Base-by-base conservation (phyloP, 2,113 vertebrate species). In the Ptilonorhynchus violaceus region DNA sequence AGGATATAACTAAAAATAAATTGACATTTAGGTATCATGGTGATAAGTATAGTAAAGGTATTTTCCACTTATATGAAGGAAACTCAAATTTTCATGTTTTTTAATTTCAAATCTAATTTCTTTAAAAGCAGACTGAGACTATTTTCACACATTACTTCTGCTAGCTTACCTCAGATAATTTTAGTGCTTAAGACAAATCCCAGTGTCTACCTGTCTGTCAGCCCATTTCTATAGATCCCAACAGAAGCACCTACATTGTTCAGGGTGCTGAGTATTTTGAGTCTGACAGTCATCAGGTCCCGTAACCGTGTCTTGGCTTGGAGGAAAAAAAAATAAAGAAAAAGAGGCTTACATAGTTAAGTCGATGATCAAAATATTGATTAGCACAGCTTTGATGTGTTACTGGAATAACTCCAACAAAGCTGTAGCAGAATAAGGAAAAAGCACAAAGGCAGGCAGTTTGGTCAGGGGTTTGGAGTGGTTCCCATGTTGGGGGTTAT, bases 151-250 rank as follows among this genome's bases (percentile, higher is more conserved):
- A 82, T 94, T 96, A 94, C 83, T 95, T 94, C 92, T 93, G 91
- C 88, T 93, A 41, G 76, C 62, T 93, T 96, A 85, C 90, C 60
- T 78, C 9, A 0, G 86, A 42, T 95, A 94, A 96, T 96, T 95
- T 94, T 93, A 80, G 88, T 96, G 79, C 83, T 95, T 94, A 91
- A 79, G 88, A 83, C 84, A 95, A 95, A 96, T 92, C 76, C 93
- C 20, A 20, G 68, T 56, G 39, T 95, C 50, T 75, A 95, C 88
- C 83, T 94, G 93, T 67, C 96, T 95, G 82, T 95, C 96, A 94
- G 42, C 73, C 69, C 44, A 17, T 79, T 96, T 93, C 93, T 79
- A 13, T 76, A 88, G 93, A 44, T 62, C 55, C 7, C 6, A 1
- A 13, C 37, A 6, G 52, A 69, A 90, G 80, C 83, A 84, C 68